Conservation (phyloP, 2,888 invertebrate genomes). For the Pammene aurita region DNA sequence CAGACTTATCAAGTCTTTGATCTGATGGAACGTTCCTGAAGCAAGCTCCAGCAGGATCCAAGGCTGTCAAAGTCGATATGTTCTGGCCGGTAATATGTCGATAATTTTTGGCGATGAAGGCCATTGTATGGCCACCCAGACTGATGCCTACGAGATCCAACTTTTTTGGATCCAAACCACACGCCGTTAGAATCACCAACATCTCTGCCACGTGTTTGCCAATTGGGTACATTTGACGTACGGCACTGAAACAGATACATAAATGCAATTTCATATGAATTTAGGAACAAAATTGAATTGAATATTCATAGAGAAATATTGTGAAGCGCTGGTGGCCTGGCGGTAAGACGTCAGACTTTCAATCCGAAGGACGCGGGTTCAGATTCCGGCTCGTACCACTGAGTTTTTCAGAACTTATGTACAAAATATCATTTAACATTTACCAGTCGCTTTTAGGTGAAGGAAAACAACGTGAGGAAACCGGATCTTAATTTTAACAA, state of each 20-base stretch:
- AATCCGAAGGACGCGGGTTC: too few relatives aligned
- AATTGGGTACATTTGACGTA: constrained; percentile 44
- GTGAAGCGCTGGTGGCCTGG: too few relatives aligned
- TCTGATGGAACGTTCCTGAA: constrained; percentile 46
- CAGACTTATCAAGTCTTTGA: constrained; percentile 46
- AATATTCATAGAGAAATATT: too few relatives aligned
- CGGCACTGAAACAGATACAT: constrained; percentile 8
- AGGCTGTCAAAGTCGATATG: constrained; percentile 43
- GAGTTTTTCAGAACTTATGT: too few relatives aligned
- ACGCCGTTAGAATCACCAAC: constrained; percentile 49
- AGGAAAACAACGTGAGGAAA: too few relatives aligned
- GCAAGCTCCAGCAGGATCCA: constrained; percentile 52
- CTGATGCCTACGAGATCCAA: constrained; percentile 48
- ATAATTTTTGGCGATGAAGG: constrained; percentile 51
- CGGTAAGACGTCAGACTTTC: too few relatives aligned
- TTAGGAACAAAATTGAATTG: too few relatives aligned
- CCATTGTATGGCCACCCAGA: constrained; percentile 49
- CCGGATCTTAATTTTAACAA: too few relatives aligned
- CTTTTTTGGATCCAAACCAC: constrained; percentile 46
- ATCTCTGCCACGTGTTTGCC: constrained; percentile 52
- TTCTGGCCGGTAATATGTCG: constrained; percentile 45
- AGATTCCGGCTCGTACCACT: too few relatives aligned
- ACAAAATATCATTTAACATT: too few relatives aligned
- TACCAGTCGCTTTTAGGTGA: too few relatives aligned
- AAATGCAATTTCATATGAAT: not conserved